Base-by-base conservation (phyloP, 1,140 invertebrate species). In the Plectrocnemia conspersa region DNA sequence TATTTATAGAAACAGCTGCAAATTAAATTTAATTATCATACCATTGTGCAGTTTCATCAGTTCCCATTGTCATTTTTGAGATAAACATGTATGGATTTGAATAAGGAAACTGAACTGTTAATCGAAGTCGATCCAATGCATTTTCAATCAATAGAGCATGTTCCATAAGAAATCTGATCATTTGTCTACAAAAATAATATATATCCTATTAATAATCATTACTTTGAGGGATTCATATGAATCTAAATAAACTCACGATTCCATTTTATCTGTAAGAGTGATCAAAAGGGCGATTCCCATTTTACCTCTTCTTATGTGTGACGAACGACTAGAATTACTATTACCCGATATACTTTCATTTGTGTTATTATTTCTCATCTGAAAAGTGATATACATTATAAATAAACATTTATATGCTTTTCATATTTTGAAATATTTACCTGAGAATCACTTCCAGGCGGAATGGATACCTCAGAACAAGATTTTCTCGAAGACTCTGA, bases 81-180 rank as follows among this genome's bases (percentile, higher is more conserved):
- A 83, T 73, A 61, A 83, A 82, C 25, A 63, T 69, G 2, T 69
- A 62, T 21, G 68, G 69, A 6, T 75, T 73, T 25, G 77, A 64
- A 47, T 80, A 78, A n/a, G 80, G 77, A 18, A 69, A 64, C 63
- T 85, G 74, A 2, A 82, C 78, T 36, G 80, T 75, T 58, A 81
- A 72, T 7, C 84, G 77, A 24, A 93, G 70, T 42, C 85, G 79
- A 64, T 87, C 84, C 22, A 93, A 67, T 65, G 90, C 80, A 2
- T 83, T 79, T 69, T 93, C 89, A 11, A 94, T 67, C 18, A 93
- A 71, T 0, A 85, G 79, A 33, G 88, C 85, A 63, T 92, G 88
- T 50, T 91, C 85, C 67, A 92, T 82, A 52, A 91, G 80, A 61
- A 85, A 86, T 25, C 74, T 66, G 33, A 84, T 75, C 68, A 84